Evolutionary conservation across 2,113 vertebrate genomes (phyloP).

Genomic region (Hiodon tergisus): DNA sequence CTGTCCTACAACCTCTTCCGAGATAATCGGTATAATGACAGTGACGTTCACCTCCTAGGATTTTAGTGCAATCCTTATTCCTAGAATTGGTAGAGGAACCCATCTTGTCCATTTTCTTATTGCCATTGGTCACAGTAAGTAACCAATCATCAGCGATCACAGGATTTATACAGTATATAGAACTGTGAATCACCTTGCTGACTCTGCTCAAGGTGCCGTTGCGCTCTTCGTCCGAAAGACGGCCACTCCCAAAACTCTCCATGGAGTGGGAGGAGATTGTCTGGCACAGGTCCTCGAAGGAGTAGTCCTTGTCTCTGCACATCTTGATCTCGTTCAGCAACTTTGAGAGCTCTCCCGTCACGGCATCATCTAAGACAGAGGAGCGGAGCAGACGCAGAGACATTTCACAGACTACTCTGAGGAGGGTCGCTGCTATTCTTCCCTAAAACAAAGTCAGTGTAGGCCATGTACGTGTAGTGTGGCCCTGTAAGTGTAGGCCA

Average conservation of each 20-base stretch:
- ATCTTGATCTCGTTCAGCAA: constrained; percentile 92
- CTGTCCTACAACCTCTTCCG: too few species aligned
- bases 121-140: too few species aligned
- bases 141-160: too few species aligned
- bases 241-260: constrained; percentile 80
- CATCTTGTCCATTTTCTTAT: too few species aligned
- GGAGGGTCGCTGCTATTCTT: neutral
- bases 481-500: too few species aligned
- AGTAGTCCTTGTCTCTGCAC: constrained; percentile 90
- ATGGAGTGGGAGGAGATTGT: constrained; percentile 90
- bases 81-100: too few species aligned
- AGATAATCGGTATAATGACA: too few species aligned
- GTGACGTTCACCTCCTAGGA: too few species aligned
- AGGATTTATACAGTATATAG: too few species aligned
- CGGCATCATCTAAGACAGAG: constrained; percentile 77
- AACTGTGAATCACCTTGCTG: constrained; percentile 46
- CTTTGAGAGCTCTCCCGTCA: constrained; percentile 90
- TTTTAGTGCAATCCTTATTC: too few species aligned
- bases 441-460: too few species aligned
- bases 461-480: too few species aligned
- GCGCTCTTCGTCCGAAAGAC: constrained; percentile 81
- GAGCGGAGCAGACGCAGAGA: constrained; percentile 34
- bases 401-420: neutral
- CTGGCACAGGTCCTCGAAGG: constrained; percentile 92
- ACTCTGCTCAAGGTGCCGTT: constrained; percentile 73